Base-by-base conservation (phyloP, 2,888 invertebrate genomes). In the Drosophila hawaiiensis region DNA sequence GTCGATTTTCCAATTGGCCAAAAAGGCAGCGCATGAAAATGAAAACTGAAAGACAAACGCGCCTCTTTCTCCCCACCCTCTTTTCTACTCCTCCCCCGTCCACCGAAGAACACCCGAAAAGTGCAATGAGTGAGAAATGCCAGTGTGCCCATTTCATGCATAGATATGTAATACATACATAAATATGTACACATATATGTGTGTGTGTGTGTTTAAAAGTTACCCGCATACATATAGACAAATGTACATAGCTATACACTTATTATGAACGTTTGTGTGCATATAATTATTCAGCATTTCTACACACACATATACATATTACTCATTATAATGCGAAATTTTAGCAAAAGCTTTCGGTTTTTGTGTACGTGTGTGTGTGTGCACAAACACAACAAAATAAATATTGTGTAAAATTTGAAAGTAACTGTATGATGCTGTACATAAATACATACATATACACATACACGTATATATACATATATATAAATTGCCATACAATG, bases 91-190 rank as follows among this genome's bases (percentile, higher is more conserved):
- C 4, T 10, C 35, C 29, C 29, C 28, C 35, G 31, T 25, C 7
- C 9, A 47, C 47, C 47, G 4, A 25, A 47, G 47, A 47, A 25
- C 47, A 25, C 47, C 33, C 66, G 70, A 80, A 81, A 82, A 82
- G 74, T 78, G 80, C 80, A 80, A 66, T 68, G 73, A 78, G 78
- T 80, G 73, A 80, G 71, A 73, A 82, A 80, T 73, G 73, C 73
- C 78, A 78, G 66, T 78, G 82, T 82, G 68, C 73, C 65, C 69
- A 68, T 81, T 76, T 67, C 56, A 33, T 63, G 53, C 52, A 53
- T 58, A 55, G 28, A 60, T 66, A 55, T 47, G 55, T 60, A 49
- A 37, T 35, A 73, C 39, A 59, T n/a, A 65, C 54, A 43, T 72
- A 58, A 35, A 37, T 54, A 33, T 28, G 37, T 49, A 50, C 49